phyloP scores from a whole-genome alignment of 2,888 invertebrate genomes.

The Dorcus parallelipipedus region DNA sequence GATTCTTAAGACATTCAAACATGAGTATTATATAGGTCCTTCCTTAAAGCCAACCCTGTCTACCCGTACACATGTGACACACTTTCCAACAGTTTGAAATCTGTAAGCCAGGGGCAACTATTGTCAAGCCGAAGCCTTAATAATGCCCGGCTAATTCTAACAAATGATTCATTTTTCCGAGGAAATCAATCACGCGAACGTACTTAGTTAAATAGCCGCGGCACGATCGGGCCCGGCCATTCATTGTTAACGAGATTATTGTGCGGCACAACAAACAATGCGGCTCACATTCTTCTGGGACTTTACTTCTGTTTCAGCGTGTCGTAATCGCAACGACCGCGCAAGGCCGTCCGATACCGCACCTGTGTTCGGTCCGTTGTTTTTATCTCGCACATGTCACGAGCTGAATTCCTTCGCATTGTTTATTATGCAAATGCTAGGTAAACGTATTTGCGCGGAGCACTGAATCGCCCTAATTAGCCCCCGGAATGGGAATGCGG shows the following conservation, averaged over 20 bases:
- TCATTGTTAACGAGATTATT: not conserved
- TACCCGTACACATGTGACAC: too few species aligned
- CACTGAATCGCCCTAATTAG: not conserved
- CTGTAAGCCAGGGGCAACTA: too few species aligned
- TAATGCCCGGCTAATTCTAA: too few species aligned
- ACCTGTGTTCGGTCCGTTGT: slow-evolving; percentile 26
- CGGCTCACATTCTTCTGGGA: not conserved
- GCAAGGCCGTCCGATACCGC: slow-evolving; percentile 28
- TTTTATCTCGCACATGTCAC: slow-evolving; percentile 26
- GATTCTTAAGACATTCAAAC: too few species aligned
- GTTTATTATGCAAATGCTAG: slow-evolving; percentile 30
- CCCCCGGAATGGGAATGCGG: too few species aligned
- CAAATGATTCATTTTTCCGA: too few species aligned
- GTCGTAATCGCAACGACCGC: slow-evolving; percentile 25
- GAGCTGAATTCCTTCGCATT: slow-evolving; percentile 27
- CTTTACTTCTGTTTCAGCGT: slow-evolving; percentile 4
- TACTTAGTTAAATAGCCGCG: too few species aligned
- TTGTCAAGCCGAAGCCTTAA: too few species aligned
- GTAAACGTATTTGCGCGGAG: not conserved
- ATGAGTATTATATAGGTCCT: too few species aligned
- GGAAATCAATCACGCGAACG: too few species aligned
- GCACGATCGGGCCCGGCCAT: not conserved
- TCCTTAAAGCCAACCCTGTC: too few species aligned
- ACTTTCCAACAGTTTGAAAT: too few species aligned
- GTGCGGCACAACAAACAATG: not conserved